Conservation (phyloP, 2,113 vertebrate species). For the Microtus richardsoni region DNA sequence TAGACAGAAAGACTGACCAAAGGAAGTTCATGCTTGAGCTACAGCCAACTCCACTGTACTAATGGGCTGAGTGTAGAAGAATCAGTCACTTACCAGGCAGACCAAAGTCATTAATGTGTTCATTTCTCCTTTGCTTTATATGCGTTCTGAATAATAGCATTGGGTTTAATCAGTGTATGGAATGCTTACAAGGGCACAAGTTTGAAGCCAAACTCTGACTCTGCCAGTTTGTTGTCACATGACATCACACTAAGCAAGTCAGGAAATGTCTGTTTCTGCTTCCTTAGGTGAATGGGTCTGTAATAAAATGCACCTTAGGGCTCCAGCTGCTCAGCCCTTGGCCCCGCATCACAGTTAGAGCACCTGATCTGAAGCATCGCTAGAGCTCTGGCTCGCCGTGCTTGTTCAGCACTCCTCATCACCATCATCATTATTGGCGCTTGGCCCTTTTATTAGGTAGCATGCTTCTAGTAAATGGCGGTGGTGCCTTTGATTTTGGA, state of each 20-base stretch:
- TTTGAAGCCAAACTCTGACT: not conserved
- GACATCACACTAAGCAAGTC: not conserved
- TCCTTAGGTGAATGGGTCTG: not conserved
- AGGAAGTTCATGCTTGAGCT: not conserved
- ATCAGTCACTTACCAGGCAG: not conserved
- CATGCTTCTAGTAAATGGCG: constrained; percentile 39
- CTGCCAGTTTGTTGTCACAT: not conserved
- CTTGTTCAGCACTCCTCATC: not conserved
- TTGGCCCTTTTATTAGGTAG: constrained; percentile 42
- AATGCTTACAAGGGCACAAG: not conserved
- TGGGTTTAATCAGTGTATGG: not conserved
- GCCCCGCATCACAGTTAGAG: not conserved
- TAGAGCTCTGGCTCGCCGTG: not conserved
- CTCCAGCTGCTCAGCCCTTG: not conserved
- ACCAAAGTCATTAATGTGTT: not conserved
- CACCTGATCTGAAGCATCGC: not conserved
- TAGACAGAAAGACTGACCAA: not conserved
- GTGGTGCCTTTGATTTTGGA: constrained; percentile 63
- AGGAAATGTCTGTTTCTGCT: constrained; percentile 20
- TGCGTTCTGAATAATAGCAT: not conserved
- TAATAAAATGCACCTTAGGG: not conserved
- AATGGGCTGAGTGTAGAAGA: not conserved
- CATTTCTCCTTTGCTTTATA: not conserved
- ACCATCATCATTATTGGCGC: not conserved
- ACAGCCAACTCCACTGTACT: not conserved